phyloP scores from a whole-genome alignment of 2,797 vertebrate species.

The Bradypodion ventrale region DNA sequence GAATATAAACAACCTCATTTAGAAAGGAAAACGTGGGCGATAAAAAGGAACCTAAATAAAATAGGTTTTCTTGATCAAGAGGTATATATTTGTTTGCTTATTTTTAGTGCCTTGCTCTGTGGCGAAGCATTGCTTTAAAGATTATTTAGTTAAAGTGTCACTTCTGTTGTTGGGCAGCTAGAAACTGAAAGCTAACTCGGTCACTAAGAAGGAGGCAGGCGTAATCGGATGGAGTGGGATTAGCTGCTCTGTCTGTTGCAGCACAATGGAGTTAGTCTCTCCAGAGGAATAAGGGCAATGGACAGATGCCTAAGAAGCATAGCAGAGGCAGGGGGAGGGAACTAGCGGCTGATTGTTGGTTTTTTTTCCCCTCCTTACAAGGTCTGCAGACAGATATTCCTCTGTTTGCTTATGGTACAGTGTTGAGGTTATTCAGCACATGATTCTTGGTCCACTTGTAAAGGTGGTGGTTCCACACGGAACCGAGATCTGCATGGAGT shows the following conservation, averaged over 20 bases:
- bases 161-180: conserved; percentile 4
- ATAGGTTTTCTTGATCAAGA: not conserved
- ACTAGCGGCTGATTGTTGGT: not conserved
- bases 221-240: conserved; percentile 15
- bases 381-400: not conserved
- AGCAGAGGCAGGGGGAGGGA: not conserved
- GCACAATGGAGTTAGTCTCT: conserved; percentile 17
- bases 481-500: not conserved
- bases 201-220: conserved; percentile 19
- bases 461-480: not conserved
- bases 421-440: not conserved
- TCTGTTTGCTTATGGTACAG: not conserved
- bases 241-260: not conserved
- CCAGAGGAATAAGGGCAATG: not conserved
- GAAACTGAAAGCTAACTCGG: conserved; percentile 28
- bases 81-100: conserved; percentile 1
- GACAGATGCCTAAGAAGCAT: not conserved
- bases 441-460: not conserved
- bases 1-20: not conserved
- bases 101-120: not conserved
- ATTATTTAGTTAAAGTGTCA: conserved; percentile 18
- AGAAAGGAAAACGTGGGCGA: not conserved
- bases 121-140: conserved; percentile 23
- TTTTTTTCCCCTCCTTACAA: not conserved
- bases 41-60: not conserved